Evolutionary conservation across 2,888 invertebrate genomes (phyloP).

Genomic region (Clitarchus hookeri): DNA sequence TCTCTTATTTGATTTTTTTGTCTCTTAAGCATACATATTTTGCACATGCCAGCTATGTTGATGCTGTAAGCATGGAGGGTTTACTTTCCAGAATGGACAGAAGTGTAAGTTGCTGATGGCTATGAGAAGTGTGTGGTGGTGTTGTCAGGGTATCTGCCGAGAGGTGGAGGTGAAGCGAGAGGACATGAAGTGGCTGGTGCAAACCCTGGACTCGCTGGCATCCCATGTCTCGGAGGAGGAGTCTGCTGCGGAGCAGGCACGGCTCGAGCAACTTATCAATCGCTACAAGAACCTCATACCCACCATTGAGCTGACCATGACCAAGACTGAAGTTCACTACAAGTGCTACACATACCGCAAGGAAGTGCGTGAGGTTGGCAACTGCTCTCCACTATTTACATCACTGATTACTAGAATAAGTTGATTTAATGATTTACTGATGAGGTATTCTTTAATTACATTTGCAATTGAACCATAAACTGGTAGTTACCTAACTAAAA

Average conservation of each 20-base stretch:
- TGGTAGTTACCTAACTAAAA: too few species aligned
- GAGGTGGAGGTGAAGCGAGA: slow-evolving; percentile 89
- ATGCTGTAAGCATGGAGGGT: too few species aligned
- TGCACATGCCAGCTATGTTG: too few species aligned
- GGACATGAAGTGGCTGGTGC: slow-evolving; percentile 94
- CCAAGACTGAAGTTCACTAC: slow-evolving; percentile 89
- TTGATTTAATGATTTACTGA: background rate
- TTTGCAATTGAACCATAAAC: too few species aligned
- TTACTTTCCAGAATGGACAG: background rate
- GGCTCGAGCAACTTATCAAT: slow-evolving; percentile 79
- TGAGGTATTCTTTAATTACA: background rate
- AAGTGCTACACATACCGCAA: slow-evolving; percentile 91
- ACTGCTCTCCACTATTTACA: background rate
- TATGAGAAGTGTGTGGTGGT: background rate
- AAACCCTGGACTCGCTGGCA: slow-evolving; percentile 83
- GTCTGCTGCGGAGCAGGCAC: slow-evolving; percentile 77
- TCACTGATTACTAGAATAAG: background rate
- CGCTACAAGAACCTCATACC: slow-evolving; percentile 92
- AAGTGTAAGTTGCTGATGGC: background rate
- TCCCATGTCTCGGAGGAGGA: slow-evolving; percentile 81
- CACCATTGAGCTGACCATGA: slow-evolving; percentile 89
- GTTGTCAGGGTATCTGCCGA: slow-evolving; percentile 77
- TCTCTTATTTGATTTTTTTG: too few species aligned
- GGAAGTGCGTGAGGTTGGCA: slow-evolving; percentile 62
- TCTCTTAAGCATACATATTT: too few species aligned